phyloP scores from a whole-genome alignment of 2,888 invertebrate species.

The Cheilosia vernalis region DNA sequence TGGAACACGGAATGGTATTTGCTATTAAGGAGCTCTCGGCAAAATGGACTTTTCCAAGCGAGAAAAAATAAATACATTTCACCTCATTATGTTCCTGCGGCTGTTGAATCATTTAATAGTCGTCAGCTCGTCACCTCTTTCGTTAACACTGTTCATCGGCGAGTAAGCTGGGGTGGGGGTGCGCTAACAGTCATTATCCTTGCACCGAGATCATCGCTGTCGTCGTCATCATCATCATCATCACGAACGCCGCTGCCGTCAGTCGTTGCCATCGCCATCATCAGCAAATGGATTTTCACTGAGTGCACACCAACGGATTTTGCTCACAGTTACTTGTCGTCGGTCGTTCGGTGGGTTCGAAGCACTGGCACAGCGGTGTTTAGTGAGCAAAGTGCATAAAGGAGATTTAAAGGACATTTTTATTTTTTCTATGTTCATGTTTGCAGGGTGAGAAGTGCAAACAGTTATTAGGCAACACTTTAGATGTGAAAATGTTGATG shows the following conservation, averaged over 20 bases:
- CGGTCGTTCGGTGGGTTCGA: background rate
- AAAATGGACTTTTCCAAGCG: conserved; percentile 58
- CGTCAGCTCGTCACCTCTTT: conserved; percentile 82
- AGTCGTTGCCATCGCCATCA: conserved; percentile 20
- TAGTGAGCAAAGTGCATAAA: conserved; percentile 41
- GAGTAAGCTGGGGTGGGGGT: conserved; percentile 4
- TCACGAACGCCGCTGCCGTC: background rate
- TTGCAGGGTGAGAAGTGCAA: conserved; percentile 64
- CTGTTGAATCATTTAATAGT: conserved; percentile 82
- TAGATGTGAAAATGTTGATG: conserved; percentile 64
- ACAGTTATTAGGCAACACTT: conserved; percentile 75
- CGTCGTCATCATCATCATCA: conserved; percentile 11
- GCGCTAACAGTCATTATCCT: conserved; percentile 41
- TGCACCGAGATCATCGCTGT: conserved; percentile 44
- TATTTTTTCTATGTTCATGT: background rate
- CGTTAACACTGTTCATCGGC: conserved; percentile 71
- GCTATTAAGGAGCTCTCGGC: conserved; percentile 36
- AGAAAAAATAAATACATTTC: conserved; percentile 70
- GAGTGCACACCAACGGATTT: conserved; percentile 47
- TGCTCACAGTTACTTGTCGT: conserved; percentile 1
- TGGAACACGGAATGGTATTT: conserved; percentile 40
- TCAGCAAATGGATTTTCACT: conserved; percentile 65
- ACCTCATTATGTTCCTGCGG: conserved; percentile 80
- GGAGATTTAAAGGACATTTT: conserved; percentile 50
- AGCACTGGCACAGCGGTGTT: background rate